phyloP scores from a whole-genome alignment of 2,888 invertebrate species.

The Hypena proboscidalis region DNA sequence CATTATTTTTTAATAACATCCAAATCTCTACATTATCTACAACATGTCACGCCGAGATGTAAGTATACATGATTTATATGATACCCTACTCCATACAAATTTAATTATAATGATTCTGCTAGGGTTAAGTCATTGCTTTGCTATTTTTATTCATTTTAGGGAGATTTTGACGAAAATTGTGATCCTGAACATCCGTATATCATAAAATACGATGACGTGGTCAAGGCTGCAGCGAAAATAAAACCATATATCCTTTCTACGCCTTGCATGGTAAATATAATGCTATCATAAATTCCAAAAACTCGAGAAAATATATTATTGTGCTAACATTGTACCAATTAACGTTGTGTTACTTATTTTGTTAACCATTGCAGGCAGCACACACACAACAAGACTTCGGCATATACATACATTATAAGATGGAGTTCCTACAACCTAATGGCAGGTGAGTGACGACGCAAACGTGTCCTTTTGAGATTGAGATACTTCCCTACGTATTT shows the following conservation, averaged over 20 bases:
- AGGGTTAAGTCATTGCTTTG: no score
- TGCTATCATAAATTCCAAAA: background rate
- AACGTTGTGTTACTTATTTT: no score
- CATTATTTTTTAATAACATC: no score
- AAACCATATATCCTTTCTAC: constrained; percentile 52
- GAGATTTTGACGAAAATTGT: constrained; percentile 72
- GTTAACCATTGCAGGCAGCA: constrained; percentile 61
- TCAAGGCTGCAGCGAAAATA: constrained; percentile 55
- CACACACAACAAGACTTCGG: constrained; percentile 59
- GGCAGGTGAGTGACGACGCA: constrained; percentile 53
- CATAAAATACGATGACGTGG: constrained; percentile 59
- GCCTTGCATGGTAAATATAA: constrained; percentile 60
- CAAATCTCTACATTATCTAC: background rate
- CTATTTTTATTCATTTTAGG: constrained; percentile 47
- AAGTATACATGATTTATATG: constrained; percentile 24
- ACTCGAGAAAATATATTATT: no score
- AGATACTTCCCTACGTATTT: no score
- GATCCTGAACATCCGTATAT: constrained; percentile 69
- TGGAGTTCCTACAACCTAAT: constrained; percentile 58
- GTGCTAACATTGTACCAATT: no score
- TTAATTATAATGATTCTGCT: no score
- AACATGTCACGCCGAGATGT: constrained; percentile 53
- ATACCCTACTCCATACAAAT: no score
- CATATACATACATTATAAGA: constrained; percentile 58
- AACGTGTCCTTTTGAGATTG: background rate